Conservation (phyloP, 1,140 invertebrate genomes). For the Zaprionus vittiger region DNA sequence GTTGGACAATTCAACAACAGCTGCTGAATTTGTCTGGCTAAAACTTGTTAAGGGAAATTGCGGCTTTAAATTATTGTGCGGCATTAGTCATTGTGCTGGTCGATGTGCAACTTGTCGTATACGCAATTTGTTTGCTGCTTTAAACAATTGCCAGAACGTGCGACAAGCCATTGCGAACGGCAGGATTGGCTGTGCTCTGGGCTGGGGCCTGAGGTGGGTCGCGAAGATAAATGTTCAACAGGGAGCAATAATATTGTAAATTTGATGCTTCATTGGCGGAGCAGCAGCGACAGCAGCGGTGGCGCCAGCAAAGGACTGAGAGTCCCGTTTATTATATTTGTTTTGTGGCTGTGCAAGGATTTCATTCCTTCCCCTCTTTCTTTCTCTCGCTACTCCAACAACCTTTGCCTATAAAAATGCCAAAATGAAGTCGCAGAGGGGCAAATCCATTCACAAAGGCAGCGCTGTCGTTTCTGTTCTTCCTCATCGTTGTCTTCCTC, state of each 20-base stretch:
- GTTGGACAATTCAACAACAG: slow-evolving; percentile 57
- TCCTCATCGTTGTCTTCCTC: not conserved
- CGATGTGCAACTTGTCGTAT: slow-evolving; percentile 43
- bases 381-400: not conserved
- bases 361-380: not conserved
- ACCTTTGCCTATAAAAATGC: slow-evolving; percentile 45
- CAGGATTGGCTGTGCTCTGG: not conserved
- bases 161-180: slow-evolving; percentile 27
- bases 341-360: slow-evolving; percentile 39
- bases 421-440: slow-evolving; percentile 45
- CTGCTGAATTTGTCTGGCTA: slow-evolving; percentile 49
- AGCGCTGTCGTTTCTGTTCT: slow-evolving; percentile 1
- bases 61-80: slow-evolving; percentile 30
- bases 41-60: slow-evolving; percentile 65
- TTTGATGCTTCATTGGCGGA: slow-evolving; percentile 62
- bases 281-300: not conserved
- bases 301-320: slow-evolving; percentile 12
- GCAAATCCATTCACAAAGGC: slow-evolving; percentile 33
- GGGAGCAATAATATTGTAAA: slow-evolving; percentile 78
- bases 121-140: slow-evolving; percentile 67
- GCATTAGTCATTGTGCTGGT: slow-evolving; percentile 27
- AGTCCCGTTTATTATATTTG: slow-evolving; percentile 48
- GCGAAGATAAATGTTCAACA: slow-evolving; percentile 73
- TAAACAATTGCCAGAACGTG: slow-evolving; percentile 73
- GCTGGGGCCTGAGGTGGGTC: not conserved